Percentiles rank a stretch among this genome's conserved stretches.
Conservation (phyloP, 2,113 vertebrate genomes). For the Isurus oxyrinchus region DNA sequence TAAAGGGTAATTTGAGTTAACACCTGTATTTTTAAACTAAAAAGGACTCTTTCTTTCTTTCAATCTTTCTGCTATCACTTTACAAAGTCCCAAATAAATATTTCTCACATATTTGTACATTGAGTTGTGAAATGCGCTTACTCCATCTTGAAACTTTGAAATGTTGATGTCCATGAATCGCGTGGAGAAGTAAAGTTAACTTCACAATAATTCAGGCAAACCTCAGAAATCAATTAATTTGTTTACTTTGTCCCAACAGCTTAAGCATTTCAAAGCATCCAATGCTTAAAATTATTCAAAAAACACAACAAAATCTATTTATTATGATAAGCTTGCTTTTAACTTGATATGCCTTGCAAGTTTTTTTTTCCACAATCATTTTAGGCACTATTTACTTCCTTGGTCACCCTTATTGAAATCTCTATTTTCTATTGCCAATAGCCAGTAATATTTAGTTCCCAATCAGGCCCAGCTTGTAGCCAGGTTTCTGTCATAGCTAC, state of each 20-base stretch:
- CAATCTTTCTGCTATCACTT: not conserved
- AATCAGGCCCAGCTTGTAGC: not conserved
- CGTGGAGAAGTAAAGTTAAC: not conserved
- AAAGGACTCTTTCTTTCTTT: not conserved
- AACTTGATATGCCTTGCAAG: not conserved
- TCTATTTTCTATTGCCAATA: not conserved
- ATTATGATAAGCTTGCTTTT: not conserved
- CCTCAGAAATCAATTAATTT: not conserved
- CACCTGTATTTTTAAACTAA: no score
- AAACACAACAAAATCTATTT: not conserved
- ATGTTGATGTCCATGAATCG: not conserved
- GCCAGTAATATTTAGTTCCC: not conserved
- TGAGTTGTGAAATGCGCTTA: not conserved
- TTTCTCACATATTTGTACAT: not conserved
- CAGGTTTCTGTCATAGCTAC: not conserved
- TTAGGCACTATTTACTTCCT: not conserved
- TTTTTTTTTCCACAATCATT: not conserved
- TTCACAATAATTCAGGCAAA: not conserved
- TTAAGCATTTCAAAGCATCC: not conserved
- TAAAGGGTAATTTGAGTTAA: not conserved
- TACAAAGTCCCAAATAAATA: not conserved
- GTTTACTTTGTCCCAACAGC: not conserved
- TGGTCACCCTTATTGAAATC: not conserved
- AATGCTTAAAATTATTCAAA: not conserved
- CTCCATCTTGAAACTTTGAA: not conserved